Evolutionary conservation across 2,113 vertebrate genomes (phyloP).

Genomic region (Cyphomyrus plagiostoma): DNA sequence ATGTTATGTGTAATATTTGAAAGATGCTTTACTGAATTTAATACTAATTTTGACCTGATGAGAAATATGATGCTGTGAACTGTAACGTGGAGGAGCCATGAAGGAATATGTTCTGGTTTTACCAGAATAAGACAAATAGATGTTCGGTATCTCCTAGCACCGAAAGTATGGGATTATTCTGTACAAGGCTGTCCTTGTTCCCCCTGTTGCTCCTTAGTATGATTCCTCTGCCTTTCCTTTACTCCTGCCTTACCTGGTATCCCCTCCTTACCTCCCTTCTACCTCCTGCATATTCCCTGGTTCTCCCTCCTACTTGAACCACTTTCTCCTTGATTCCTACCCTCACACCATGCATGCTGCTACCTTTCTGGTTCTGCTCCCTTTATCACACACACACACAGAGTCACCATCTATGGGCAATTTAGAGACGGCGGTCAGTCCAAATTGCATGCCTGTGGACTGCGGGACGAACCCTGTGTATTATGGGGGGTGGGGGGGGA

Average conservation of each 20-base stretch:
- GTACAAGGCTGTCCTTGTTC: not conserved
- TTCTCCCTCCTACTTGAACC: slow-evolving; percentile 13
- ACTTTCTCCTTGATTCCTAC: not conserved
- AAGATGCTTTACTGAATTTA: not conserved
- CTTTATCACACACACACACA: not conserved
- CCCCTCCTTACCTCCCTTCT: not conserved
- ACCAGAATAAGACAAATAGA: not conserved
- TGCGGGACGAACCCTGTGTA: not conserved
- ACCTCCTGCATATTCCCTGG: not conserved
- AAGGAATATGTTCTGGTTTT: not conserved
- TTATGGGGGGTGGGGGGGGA: not conserved
- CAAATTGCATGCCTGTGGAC: not conserved
- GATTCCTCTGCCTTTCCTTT: not conserved
- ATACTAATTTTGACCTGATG: not conserved
- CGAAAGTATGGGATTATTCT: not conserved
- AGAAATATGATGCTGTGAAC: not conserved
- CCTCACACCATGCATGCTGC: not conserved
- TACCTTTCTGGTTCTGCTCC: not conserved
- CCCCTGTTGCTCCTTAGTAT: not conserved
- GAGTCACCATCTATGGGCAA: not conserved
- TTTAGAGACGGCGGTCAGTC: not conserved
- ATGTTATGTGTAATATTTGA: not conserved
- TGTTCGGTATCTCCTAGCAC: not conserved
- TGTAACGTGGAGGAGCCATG: not conserved
- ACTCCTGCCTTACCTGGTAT: not conserved